Conservation (phyloP, 2,888 invertebrate genomes). For the Catonia carolina region DNA sequence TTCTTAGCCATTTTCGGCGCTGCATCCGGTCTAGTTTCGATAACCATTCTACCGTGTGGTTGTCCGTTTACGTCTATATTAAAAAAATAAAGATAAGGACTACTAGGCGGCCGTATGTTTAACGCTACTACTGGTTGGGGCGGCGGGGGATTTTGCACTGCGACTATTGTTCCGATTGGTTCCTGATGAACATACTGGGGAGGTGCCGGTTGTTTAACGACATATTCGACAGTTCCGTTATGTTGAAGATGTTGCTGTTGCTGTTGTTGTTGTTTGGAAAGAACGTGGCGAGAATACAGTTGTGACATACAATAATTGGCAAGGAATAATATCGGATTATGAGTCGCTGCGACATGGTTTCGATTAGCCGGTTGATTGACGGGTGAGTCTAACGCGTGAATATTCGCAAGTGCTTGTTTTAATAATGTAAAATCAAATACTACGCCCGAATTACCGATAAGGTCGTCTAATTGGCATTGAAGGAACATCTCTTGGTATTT, state of each 20-base stretch:
- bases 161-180: constrained; percentile 20
- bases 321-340: constrained; percentile 63
- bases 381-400: constrained; percentile 53
- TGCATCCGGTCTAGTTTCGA: constrained; percentile 68
- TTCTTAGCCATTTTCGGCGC: constrained; percentile 78
- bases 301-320: constrained; percentile 73
- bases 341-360: constrained; percentile 31
- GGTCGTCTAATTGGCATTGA: constrained; percentile 63
- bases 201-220: constrained; percentile 33
- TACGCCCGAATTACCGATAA: constrained; percentile 58
- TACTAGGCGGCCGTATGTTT: constrained; percentile 37
- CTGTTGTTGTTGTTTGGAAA: constrained; percentile 50
- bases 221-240: constrained; percentile 47
- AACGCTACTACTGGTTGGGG: constrained; percentile 35
- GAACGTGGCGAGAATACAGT: constrained; percentile 57
- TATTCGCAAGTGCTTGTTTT: constrained; percentile 57
- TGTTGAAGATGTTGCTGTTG: constrained; percentile 26
- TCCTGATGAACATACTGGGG: constrained; percentile 25
- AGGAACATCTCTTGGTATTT: constrained; percentile 65
- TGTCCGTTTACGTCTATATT: constrained; percentile 67
- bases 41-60: constrained; percentile 63
- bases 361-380: constrained; percentile 34
- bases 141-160: constrained; percentile 32
- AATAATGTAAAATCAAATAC: constrained; percentile 61
- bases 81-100: constrained; percentile 62